Conservation (phyloP, 2,888 invertebrate genomes). For the Diabrotica balteata region DNA sequence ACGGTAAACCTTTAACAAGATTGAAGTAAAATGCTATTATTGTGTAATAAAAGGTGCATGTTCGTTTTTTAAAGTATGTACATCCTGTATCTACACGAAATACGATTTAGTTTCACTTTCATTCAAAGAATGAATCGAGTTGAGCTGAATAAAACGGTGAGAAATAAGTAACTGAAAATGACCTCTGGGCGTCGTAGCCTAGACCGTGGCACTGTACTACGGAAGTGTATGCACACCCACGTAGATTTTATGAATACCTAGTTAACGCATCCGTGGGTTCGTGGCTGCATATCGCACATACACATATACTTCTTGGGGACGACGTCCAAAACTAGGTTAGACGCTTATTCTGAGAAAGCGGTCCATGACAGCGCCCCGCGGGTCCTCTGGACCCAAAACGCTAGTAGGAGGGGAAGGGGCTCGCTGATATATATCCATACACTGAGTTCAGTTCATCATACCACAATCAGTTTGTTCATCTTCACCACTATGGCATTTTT, state of each 20-base stretch:
- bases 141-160: neutral
- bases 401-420: slow-evolving; percentile 56
- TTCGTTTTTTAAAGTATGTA: no score
- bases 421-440: slow-evolving; percentile 58
- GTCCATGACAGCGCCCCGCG: slow-evolving; percentile 60
- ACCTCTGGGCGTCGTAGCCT: slow-evolving; percentile 11
- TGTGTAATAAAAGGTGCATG: neutral
- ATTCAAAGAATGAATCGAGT: neutral
- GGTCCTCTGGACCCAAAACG: slow-evolving; percentile 61
- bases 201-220: slow-evolving; percentile 20
- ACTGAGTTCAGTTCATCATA: slow-evolving; percentile 56
- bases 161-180: slow-evolving; percentile 12
- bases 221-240: slow-evolving; percentile 20
- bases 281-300: slow-evolving; percentile 52
- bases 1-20: no score
- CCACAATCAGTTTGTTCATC: slow-evolving; percentile 50
- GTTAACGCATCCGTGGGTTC: slow-evolving; percentile 31
- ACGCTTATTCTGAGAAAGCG: slow-evolving; percentile 60
- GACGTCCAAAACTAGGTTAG: slow-evolving; percentile 57
- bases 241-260: slow-evolving; percentile 18
- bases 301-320: slow-evolving; percentile 19
- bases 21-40: neutral
- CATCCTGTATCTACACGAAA: slow-evolving; percentile 2
- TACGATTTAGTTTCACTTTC: slow-evolving; percentile 5
- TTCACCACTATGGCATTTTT: slow-evolving; percentile 58